Base-by-base conservation (phyloP, 2,797 vertebrate species). In the Dromococcyx pavoninus region DNA sequence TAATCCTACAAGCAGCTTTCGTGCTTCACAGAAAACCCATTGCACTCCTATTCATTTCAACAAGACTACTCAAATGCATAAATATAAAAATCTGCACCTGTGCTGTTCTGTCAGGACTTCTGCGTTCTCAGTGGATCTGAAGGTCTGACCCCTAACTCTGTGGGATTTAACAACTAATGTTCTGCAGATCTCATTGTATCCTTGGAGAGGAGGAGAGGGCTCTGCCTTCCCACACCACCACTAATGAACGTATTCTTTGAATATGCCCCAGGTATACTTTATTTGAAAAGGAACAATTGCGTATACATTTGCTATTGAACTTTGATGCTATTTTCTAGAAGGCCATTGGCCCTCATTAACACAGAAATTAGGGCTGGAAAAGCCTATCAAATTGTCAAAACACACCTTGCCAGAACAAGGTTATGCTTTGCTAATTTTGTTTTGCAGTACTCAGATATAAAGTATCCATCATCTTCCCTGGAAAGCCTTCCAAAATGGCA, bases 381-480 rank as follows among this genome's bases (percentile, higher is more conserved):
- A 95, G 19, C 44, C 60, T 70, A 39, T 48, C 66, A 28, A 86
- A 66, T 76, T 75, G 50, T 51, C 65, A 72, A 89, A 91, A 44
- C 33, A 39, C 33, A 46, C 56, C 53, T 87, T 2, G 2, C 50
- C 5, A 28, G 41, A 67, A 61, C 32, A 85, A 74, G 32, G 56
- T 46, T 76, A 60, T 1, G 10, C 74, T 76, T 57, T 76, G n/a
- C 82, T 81, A 57, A 67, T 60, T 93, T 89, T 88, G 41, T 27
- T 88, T 80, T 86, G 72, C 61, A 27, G 58, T 53, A 50, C 53
- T 61, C 57, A 43, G 65, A 50, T 43, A 22, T 60, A 21, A 91
- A 70, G 60, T 66, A 84, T 94, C 60, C 64, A 57, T 92, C 93
- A 50, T 79, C 69, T 91, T 85, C 69, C 44, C 58, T 80, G 75